Evolutionary conservation across 2,113 vertebrate genomes (phyloP).

Genomic region (Brienomyrus brachyistius): DNA sequence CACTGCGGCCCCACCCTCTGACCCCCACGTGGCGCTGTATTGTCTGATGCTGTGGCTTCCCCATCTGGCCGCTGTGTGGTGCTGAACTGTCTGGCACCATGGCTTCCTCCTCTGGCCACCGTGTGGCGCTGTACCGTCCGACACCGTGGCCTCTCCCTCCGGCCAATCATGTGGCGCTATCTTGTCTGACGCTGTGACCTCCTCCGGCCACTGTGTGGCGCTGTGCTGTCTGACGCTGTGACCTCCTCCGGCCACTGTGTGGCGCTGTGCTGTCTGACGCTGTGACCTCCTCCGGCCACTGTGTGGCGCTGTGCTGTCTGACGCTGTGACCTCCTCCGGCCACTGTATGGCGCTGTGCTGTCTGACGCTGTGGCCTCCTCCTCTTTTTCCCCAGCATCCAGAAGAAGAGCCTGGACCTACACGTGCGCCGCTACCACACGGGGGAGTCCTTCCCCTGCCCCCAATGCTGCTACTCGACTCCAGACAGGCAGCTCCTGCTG

Average conservation of each 20-base stretch:
- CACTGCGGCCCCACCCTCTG: no score
- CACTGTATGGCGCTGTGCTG: background rate
- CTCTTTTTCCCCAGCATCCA: conserved; percentile 45
- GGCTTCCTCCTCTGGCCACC: no score
- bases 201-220: background rate
- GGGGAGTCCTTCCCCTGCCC: conserved; percentile 54
- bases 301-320: background rate
- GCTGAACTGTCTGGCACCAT: no score
- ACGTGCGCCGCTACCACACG: conserved; percentile 47
- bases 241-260: no score
- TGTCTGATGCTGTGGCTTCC: no score
- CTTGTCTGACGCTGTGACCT: background rate
- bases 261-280: no score
- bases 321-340: background rate
- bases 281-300: no score
- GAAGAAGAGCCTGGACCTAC: conserved; percentile 70
- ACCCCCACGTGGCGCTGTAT: no score
- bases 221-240: no score
- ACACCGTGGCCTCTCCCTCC: no score
- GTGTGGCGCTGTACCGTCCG: no score
- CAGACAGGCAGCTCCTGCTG: conserved; percentile 52
- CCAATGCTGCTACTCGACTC: conserved; percentile 54
- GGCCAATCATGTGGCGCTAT: background rate
- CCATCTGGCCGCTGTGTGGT: no score
- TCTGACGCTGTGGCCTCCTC: background rate